Conservation (phyloP, 2,888 invertebrate species). For the Marasmarcha lunaedactyla region DNA sequence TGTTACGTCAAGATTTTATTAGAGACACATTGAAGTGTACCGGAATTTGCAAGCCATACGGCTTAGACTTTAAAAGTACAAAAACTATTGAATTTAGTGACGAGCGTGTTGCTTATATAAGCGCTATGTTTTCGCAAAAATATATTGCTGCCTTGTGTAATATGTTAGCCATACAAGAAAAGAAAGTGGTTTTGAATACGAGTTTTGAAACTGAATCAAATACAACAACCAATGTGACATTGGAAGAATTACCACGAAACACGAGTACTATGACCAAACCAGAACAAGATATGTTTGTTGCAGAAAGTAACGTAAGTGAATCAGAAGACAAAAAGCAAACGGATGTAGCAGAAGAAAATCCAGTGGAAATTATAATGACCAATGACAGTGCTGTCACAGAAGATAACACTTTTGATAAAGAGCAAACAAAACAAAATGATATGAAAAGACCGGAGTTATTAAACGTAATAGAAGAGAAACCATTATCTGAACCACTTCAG, state of each 20-base stretch:
- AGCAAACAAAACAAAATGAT: conserved; percentile 23
- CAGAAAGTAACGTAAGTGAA: conserved; percentile 19
- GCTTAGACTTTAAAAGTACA: conserved; percentile 73
- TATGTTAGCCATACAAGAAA: conserved; percentile 75
- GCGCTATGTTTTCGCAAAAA: conserved; percentile 74
- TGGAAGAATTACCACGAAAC: conserved; percentile 41
- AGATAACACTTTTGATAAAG: conserved; percentile 21
- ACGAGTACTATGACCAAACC: conserved; percentile 37
- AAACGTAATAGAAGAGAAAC: conserved; percentile 29
- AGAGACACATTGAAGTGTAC: conserved; percentile 72
- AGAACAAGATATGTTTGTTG: conserved; percentile 44
- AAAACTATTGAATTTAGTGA: conserved; percentile 59
- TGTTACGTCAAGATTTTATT: conserved; percentile 73
- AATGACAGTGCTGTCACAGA: conserved; percentile 21
- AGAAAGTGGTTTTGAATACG: conserved; percentile 74
- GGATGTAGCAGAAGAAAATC: conserved; percentile 25
- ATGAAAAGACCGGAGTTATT: neutral
- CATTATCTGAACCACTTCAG: conserved; percentile 21
- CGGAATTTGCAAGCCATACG: conserved; percentile 71
- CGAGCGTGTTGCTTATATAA: conserved; percentile 68
- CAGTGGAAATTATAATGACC: conserved; percentile 25
- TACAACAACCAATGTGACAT: conserved; percentile 53
- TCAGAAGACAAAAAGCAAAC: conserved; percentile 34
- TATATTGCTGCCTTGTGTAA: conserved; percentile 85
- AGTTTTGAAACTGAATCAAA: conserved; percentile 68